Evolutionary conservation across 2,113 vertebrate species (phyloP).

Genomic region (Vimba vimba): DNA sequence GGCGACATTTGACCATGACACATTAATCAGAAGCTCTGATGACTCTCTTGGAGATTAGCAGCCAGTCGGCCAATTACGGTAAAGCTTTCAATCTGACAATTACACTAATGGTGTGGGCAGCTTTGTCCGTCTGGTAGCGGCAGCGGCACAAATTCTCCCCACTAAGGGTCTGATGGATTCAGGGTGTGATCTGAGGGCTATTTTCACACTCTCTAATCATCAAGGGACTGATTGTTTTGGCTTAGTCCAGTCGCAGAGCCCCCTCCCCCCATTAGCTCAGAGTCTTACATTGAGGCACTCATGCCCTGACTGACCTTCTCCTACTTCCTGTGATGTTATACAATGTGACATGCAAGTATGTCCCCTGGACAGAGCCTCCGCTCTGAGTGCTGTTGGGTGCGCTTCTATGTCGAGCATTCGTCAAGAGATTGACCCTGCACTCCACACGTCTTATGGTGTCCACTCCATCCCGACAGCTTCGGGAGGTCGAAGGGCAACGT

Average conservation of each 20-base stretch:
- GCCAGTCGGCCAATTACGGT: conserved; percentile 50
- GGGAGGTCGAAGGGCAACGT: conserved; percentile 31
- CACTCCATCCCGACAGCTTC: conserved; percentile 26
- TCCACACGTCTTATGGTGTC: conserved; percentile 59
- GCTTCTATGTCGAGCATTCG: conserved; percentile 50
- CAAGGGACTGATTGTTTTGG: conserved; percentile 28
- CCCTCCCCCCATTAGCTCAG: conserved; percentile 1
- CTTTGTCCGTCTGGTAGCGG: conserved; percentile 49
- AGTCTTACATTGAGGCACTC: not conserved
- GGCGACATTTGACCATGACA: conserved; percentile 51
- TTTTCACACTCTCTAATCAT: conserved; percentile 46
- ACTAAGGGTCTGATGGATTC: conserved; percentile 37
- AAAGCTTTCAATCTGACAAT: conserved; percentile 42
- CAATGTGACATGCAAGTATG: conserved; percentile 68
- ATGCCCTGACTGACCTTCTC: conserved; percentile 58
- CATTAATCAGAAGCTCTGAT: conserved; percentile 53
- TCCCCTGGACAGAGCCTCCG: conserved; percentile 61
- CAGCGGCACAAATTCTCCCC: not conserved
- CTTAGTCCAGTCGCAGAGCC: not conserved
- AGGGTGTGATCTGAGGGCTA: conserved; percentile 24
- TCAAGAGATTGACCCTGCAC: conserved; percentile 53
- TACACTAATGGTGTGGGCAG: conserved; percentile 45
- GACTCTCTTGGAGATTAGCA: conserved; percentile 46
- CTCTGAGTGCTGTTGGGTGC: conserved; percentile 62
- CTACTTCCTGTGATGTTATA: conserved; percentile 66